Evolutionary conservation across 30 jellyfish, hydroid and myxozoan genomes (phyloP).

Genomic region (Turritopsis rubra): DNA sequence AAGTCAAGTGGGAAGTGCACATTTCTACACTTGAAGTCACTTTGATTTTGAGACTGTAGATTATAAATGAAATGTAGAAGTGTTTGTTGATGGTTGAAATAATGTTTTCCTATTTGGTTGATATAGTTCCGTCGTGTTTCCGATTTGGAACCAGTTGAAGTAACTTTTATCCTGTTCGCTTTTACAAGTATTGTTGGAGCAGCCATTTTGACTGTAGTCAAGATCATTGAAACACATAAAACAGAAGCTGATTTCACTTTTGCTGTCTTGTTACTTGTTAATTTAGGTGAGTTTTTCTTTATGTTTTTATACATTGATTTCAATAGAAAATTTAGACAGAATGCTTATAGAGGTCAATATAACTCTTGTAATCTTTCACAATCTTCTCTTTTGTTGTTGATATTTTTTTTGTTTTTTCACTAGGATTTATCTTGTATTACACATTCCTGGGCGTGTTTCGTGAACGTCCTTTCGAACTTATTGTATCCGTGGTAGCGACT

Average conservation of each 20-base stretch:
- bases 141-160: conserved; percentile 65
- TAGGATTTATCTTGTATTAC: conserved; percentile 59
- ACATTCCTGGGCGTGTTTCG: conserved; percentile 61
- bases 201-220: conserved; percentile 43
- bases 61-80: too few species aligned
- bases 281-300: conserved; percentile 37
- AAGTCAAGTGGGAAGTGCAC: too few species aligned
- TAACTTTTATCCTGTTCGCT: conserved; percentile 46
- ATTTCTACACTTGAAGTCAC: too few species aligned
- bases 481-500: conserved; percentile 67
- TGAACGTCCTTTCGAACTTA: conserved; percentile 84
- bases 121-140: conserved; percentile 49
- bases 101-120: conserved; percentile 16
- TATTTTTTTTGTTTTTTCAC: neutral
- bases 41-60: neutral
- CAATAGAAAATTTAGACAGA: too few species aligned
- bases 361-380: neutral
- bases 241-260: conserved; percentile 43
- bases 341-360: neutral
- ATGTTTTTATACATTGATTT: too few species aligned
- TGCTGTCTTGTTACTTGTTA: conserved; percentile 56
- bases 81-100: too few species aligned
- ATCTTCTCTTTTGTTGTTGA: neutral
- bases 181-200: conserved; percentile 56
- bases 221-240: conserved; percentile 14